A percentile compares a stretch with the other conserved stretches of the same genome.
phyloP scores from a whole-genome alignment of 2,113 vertebrate genomes.

The Camelus bactrianus region DNA sequence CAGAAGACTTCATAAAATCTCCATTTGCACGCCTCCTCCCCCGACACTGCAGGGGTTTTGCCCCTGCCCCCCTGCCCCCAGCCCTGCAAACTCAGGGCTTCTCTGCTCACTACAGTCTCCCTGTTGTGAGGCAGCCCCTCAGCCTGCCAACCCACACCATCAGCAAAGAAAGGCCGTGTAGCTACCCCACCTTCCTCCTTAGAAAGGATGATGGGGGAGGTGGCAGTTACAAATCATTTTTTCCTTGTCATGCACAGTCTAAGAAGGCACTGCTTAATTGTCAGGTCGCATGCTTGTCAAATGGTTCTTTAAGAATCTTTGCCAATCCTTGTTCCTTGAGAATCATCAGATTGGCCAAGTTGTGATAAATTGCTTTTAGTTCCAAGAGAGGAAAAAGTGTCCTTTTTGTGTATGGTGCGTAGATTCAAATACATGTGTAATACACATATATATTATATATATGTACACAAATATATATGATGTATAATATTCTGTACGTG shows the following conservation, averaged over 20 bases:
- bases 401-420: neutral
- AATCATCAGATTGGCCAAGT: neutral
- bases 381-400: neutral
- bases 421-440: neutral
- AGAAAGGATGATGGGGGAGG: no score
- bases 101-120: accelerated
- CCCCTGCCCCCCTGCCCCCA: neutral
- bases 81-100: neutral
- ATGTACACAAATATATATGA: neutral
- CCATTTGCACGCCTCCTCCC: neutral
- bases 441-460: neutral
- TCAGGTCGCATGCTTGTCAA: neutral
- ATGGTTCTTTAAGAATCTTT: neutral
- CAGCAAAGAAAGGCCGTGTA: neutral
- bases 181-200: neutral
- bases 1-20: accelerated
- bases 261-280: neutral
- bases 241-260: neutral
- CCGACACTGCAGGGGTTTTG: accelerated
- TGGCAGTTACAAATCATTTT: neutral
- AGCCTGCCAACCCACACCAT: neutral
- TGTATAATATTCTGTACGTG: neutral
- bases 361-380: neutral
- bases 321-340: neutral
- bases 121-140: neutral